phyloP scores from a whole-genome alignment of 37 sponge, comb jelly and placozoan species.

The Haliclona indistincta region DNA sequence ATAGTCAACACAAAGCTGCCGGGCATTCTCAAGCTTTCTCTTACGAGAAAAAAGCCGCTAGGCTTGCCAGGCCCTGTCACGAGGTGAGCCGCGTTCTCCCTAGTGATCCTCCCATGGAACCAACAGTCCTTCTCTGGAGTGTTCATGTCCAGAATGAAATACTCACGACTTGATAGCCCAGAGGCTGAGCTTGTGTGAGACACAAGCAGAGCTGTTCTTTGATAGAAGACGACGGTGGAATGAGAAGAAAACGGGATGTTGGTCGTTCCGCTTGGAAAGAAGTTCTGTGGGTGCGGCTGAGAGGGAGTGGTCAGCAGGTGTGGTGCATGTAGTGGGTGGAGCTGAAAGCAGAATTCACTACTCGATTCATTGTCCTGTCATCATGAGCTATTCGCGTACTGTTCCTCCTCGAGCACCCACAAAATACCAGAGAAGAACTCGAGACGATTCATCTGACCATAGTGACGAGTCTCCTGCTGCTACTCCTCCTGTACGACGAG shows the following conservation, averaged over 20 bases:
- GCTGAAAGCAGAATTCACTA: too few species aligned
- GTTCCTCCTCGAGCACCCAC: too few species aligned
- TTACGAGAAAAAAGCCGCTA: slow-evolving; percentile 81
- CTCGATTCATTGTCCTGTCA: too few species aligned
- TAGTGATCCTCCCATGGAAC: slow-evolving; percentile 85
- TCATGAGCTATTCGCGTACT: too few species aligned
- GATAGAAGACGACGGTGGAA: background rate
- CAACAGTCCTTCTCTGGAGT: slow-evolving; percentile 53
- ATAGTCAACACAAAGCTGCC: slow-evolving; percentile 80
- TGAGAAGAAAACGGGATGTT: background rate
- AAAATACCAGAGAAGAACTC: too few species aligned
- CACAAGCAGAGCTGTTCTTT: background rate
- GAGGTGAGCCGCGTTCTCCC: slow-evolving; percentile 81
- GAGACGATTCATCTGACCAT: too few species aligned
- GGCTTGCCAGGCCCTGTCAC: slow-evolving; percentile 33
- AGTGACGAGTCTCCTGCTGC: too few species aligned
- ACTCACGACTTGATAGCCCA: slow-evolving; percentile 31
- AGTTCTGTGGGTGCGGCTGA: background rate
- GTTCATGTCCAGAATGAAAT: too few species aligned
- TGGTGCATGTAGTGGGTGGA: too few species aligned
- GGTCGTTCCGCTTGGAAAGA: background rate
- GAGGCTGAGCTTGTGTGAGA: background rate
- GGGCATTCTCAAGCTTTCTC: slow-evolving; percentile 71
- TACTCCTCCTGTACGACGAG: too few species aligned
- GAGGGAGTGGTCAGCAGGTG: background rate